Evolutionary conservation across 2,113 vertebrate genomes (phyloP), one percentile per base, ranked within the genome.

Genomic region (Tinamus guttatus): DNA sequence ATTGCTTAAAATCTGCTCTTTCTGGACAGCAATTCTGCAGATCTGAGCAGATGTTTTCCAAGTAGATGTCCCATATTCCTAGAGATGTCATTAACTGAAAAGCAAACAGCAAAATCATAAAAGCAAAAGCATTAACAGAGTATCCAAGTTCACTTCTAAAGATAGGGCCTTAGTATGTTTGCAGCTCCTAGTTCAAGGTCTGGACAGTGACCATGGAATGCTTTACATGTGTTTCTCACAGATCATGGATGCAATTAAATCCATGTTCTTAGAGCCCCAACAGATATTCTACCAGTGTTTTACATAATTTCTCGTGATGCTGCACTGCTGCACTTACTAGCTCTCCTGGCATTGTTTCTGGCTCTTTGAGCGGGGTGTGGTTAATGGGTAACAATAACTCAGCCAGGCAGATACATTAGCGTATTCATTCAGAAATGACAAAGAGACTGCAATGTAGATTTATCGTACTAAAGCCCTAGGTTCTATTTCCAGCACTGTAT

Each of bases 301-400:
- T 71, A 8, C 28, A 34, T 12, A 77, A 73, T 75, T 41, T 63
- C 60, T 85, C 13, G 36, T 87, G 87, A 82, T 70, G 49, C 40
- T 36, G 27, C 1, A 3, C 43, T 58, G 60, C 32, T 45, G 30
- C 49, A 32, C 41, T 73, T 43, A 74, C n/a, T 38, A 32, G 81
- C 30, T 79, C 92, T 93, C 52, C 85, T 95, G 90, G 92, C 62
- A 60, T 64, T 49, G 62, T 76, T 76, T 60, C 43, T 85, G 62
- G 34, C 67, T 87, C 59, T 41, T 32, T 58, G 91, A 80, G 85
- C 71, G 85, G 90, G 90, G 88, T 79, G 77, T 76, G 88, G 88
- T 90, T 96, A 95, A 91, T 87, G 86, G 94, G 90, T 85, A 87
- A 60, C 32, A 40, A 90, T 78, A 96, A 73, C 27, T 62, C 70